Evolutionary conservation across 2,888 invertebrate species (phyloP).

Genomic region (Lithophane socia): DNA sequence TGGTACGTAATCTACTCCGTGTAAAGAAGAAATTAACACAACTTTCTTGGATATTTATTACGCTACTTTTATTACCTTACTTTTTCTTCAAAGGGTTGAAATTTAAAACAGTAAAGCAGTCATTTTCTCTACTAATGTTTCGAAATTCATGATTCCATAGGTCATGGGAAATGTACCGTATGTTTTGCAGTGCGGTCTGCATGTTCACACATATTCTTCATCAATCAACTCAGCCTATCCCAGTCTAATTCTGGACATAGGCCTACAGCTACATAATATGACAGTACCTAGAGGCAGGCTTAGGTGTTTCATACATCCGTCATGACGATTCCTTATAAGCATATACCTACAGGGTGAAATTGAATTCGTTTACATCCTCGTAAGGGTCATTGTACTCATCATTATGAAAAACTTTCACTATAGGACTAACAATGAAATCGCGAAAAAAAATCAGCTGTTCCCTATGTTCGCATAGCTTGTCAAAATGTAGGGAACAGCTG

Average conservation of each 20-base stretch:
- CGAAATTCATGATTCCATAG: constrained; percentile 21
- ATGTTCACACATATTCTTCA: not conserved
- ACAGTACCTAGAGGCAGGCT: too few species aligned
- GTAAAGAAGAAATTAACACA: constrained; percentile 90
- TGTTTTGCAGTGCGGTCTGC: not conserved
- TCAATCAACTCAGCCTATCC: not conserved
- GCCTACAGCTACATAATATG: too few species aligned
- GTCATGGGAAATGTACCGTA: not conserved
- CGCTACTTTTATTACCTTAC: constrained; percentile 85
- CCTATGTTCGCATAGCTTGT: too few species aligned
- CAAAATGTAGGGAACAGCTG: too few species aligned
- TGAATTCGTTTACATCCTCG: not conserved
- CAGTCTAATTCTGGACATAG: not conserved
- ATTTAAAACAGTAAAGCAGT: constrained; percentile 78
- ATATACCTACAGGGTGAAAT: not conserved
- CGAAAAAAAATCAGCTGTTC: too few species aligned
- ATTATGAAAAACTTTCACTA: too few species aligned
- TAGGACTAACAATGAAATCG: too few species aligned
- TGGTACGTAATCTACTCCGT: constrained; percentile 87
- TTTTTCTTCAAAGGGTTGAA: constrained; percentile 80
- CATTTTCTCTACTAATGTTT: constrained; percentile 37
- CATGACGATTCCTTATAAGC: not conserved
- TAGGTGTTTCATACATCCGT: too few species aligned
- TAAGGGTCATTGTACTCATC: too few species aligned
- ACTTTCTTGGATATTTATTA: constrained; percentile 90